These are phyloP conservation scores for Nothura maculosa DNA, from an alignment of 2,797 vertebrate species.

Conservation along the genomic window DNA sequence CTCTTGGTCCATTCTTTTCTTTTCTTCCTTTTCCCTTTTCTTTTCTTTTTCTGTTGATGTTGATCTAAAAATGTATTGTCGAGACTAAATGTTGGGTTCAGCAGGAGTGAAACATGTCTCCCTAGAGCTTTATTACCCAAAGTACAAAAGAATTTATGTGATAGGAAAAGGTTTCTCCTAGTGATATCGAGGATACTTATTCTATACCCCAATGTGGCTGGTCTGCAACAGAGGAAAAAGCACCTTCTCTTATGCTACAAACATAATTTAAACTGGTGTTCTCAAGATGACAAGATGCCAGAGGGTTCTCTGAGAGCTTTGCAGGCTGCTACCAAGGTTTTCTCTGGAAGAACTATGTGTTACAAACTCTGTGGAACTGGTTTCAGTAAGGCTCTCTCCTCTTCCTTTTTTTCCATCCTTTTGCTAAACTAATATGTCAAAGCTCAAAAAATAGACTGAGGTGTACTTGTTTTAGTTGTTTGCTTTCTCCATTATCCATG, in stretches of 20 bases:
- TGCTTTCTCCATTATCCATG: neutral
- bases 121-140: neutral
- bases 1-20: slow-evolving; percentile 86
- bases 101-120: neutral
- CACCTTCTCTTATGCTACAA: neutral
- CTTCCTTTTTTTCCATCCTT: neutral
- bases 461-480: neutral
- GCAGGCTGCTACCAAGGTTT: neutral
- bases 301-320: neutral
- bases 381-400: neutral
- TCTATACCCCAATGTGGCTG: neutral
- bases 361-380: neutral
- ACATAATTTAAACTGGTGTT: neutral
- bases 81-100: neutral
- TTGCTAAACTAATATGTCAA: neutral
- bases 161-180: neutral
- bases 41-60: slow-evolving; percentile 81
- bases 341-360: neutral
- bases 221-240: neutral
- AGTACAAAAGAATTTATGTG: neutral
- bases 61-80: slow-evolving; percentile 61
- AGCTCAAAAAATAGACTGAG: neutral
- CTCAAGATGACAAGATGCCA: neutral
- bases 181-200: neutral
- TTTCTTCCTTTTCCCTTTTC: slow-evolving; percentile 88